These are phyloP conservation scores for Psittacula cyanocephala DNA, from an alignment of 2,113 vertebrate species.

Conservation along the genomic window DNA sequence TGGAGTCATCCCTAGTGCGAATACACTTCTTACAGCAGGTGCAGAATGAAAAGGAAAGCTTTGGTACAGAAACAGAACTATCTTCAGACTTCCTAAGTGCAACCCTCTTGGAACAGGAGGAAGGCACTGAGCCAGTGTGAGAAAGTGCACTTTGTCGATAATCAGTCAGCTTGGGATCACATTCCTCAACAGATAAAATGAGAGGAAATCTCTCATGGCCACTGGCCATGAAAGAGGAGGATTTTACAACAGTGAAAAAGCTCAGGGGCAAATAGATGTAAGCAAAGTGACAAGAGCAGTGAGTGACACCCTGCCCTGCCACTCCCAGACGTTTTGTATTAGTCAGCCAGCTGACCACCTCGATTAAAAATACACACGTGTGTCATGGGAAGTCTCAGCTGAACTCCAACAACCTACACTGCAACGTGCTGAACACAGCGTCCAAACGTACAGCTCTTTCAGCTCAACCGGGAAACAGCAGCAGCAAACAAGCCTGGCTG, in stretches of 20 bases:
- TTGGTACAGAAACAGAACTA: background rate
- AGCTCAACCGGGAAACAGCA: background rate
- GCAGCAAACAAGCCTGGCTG: background rate
- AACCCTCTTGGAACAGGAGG: background rate
- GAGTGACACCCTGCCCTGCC: background rate
- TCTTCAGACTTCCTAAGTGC: background rate
- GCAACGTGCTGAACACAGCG: conserved; percentile 18
- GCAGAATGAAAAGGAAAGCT: background rate
- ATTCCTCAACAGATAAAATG: background rate
- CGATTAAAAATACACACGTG: conserved; percentile 34
- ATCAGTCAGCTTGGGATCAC: background rate
- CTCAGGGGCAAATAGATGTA: background rate
- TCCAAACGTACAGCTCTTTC: background rate
- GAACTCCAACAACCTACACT: background rate
- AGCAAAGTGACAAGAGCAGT: background rate
- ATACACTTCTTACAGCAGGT: background rate
- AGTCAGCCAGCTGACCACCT: conserved; percentile 8
- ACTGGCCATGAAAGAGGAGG: background rate
- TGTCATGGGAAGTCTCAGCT: conserved; percentile 18
- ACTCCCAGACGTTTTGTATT: background rate
- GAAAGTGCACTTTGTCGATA: background rate
- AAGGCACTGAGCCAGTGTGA: background rate
- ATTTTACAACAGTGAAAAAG: background rate
- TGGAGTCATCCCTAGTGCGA: background rate
- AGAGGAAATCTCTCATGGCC: background rate